Evolutionary conservation across 2,113 vertebrate genomes (phyloP), one percentile per base, ranked within the genome.

Genomic region (Probosciger aterrimus): DNA sequence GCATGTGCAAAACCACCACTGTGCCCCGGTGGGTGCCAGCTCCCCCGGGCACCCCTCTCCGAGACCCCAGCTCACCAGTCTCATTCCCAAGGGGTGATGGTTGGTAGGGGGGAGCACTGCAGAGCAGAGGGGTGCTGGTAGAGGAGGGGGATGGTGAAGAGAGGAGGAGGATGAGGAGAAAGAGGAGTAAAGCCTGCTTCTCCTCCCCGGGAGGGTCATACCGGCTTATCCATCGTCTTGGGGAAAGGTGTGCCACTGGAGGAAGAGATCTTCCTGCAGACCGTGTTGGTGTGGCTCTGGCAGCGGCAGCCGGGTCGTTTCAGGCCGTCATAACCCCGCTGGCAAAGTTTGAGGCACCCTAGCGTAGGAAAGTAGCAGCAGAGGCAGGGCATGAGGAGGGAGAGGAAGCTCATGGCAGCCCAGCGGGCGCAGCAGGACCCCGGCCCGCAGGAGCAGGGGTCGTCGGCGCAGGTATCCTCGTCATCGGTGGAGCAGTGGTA

Each of bases 401-500:
- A 98, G 96, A 99, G 97, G 85, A 99, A 93, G 67, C 98, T 98
- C 99, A 99, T 99, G 94, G 98, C 97, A 74, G 98, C 97, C 99
- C 99, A 99, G 82, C 99, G 99, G 95, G 99, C 97, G 0, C 98
- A 98, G 94, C 99, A 99, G 93, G 98, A 98, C 2, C 98, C 98
- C 2, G 98, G 97, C 68, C 98, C 96, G 16, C 99, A 99, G 95
- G 99, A 99, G 97, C 99, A 99, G 8, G 99, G 99, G 86, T 99
- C 99, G 49, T 99, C 99, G 1, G 99, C 99, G 18, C 99, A 99
- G 98, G 99, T 98, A 93, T 99, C 99, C 98, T 99, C 99, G 5
- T 99, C 99, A 8, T 99, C 99, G 17, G 98, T 98, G n/a, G 99
- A 99, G 97, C 99, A 99, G 98, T 99, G 99, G 97, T 99, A 99